A percentile compares a stretch with the other conserved stretches of the same genome.
Evolutionary conservation across 2,113 vertebrate species (phyloP).

Genomic region (Semnornis frantzii): DNA sequence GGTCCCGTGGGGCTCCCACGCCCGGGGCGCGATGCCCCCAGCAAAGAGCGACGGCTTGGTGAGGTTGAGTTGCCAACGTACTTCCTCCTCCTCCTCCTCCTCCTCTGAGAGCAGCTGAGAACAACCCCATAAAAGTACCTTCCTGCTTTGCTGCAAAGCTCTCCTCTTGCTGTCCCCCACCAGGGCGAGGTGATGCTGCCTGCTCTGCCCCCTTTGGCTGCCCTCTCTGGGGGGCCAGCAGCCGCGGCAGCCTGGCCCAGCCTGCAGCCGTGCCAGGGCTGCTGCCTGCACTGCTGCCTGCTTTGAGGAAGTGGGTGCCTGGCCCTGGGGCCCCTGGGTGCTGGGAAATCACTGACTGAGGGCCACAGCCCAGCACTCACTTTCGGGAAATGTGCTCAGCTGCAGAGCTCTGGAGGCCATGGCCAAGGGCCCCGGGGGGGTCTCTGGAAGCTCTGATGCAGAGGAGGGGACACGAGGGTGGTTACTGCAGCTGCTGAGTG

Average conservation of each 20-base stretch:
- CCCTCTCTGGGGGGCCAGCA: fast-evolving
- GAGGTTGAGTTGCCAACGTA: slow-evolving; percentile 7
- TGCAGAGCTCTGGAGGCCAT: neutral
- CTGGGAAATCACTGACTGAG: neutral
- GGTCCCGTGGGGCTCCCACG: neutral
- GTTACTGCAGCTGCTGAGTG: fast-evolving
- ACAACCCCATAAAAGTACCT: slow-evolving; percentile 24
- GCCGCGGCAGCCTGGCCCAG: neutral
- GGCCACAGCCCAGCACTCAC: neutral
- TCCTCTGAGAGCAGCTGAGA: neutral
- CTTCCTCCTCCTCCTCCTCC: slow-evolving; percentile 44
- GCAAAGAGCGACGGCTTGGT: neutral
- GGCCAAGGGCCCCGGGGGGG: fast-evolving
- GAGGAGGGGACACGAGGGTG: fast-evolving
- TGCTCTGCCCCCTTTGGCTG: fast-evolving
- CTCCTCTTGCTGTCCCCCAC: neutral
- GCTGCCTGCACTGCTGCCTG: neutral
- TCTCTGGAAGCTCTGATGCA: fast-evolving
- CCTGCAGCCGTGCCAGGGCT: neutral
- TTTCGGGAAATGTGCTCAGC: neutral
- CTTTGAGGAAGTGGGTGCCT: slow-evolving; percentile 75
- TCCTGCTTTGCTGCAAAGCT: neutral
- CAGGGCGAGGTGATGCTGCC: fast-evolving
- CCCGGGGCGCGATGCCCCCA: neutral
- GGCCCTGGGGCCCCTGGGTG: too few relatives aligned